A percentile compares a stretch with the other conserved stretches of the same genome.
Evolutionary conservation across 1,140 invertebrate genomes (phyloP).

Genomic region (Trypoxylus dichotomus): DNA sequence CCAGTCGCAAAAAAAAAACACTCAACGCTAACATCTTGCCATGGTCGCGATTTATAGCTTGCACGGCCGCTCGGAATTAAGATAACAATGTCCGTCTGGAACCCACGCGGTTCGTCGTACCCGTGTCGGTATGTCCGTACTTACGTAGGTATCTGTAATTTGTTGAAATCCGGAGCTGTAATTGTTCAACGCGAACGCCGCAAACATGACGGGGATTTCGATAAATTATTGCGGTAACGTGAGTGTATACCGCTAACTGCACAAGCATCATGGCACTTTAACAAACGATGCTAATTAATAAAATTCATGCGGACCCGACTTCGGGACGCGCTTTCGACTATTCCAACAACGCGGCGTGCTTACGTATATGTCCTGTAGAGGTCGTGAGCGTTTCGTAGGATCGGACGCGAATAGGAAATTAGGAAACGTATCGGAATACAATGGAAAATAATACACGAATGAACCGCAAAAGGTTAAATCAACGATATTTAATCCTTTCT

Average conservation of each 20-base stretch:
- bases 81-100: background rate
- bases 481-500: too few species aligned
- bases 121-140: background rate
- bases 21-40: background rate
- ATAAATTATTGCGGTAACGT: conserved; percentile 10
- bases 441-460: background rate
- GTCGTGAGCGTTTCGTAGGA: background rate
- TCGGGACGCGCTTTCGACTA: background rate
- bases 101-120: background rate
- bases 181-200: background rate
- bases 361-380: background rate
- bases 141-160: conserved; percentile 6
- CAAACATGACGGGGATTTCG: conserved; percentile 6
- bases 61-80: background rate
- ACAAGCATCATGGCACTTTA: conserved; percentile 9
- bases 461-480: too few species aligned
- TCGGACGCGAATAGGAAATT: background rate
- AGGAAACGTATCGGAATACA: background rate
- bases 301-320: background rate
- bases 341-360: background rate
- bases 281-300: conserved; percentile 18
- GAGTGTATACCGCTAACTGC: conserved; percentile 14
- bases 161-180: background rate
- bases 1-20: background rate
- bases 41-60: background rate